Evolutionary conservation across 1,140 invertebrate genomes (phyloP), one percentile per base, ranked within the genome.

Genomic region (Drosophila lacteicornis): DNA sequence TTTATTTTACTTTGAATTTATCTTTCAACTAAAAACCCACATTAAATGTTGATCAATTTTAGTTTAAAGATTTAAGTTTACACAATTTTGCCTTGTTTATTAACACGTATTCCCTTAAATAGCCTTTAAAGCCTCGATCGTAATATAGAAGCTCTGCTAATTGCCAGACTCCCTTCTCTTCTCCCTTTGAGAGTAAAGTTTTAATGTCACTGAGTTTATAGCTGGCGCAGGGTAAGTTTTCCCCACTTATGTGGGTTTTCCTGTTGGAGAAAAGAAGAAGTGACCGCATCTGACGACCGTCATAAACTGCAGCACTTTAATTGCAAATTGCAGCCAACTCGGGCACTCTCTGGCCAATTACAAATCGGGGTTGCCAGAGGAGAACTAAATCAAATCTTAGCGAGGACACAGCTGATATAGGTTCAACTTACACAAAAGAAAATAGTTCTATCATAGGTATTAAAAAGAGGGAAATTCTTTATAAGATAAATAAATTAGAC

Each of bases 301-400:
- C 38, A 50, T 50, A 25, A 59, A 59, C 59, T 49, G 60, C 46
- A 68, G 66, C 66, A 63, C 46, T 45, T 68, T 68, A 69, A 69
- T 69, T 69, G 60, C 66, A 69, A 69, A 53, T 65, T 69, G 47
- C 60, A 65, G 38, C 46, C 27, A 69, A 65, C 46, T 25, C 19
- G 59, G 11, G 15, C 43, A 30, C 25, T 49, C 46, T 17, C n/a
- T 33, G 47, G 47, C 47, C 60, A 69, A 69, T 69, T 69, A 69
- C 38, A 36, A 47, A n/a, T 30, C 11, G 25, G 11, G 19, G 17
- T 3, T 22, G 40, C 40, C 17, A 7, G 7, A 27, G 59, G 25
- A 40, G 46, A 51, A 49, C 62, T 68, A 68, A 68, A 50, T 68
- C 65, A 63, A 49, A 63, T 50, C 45, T 50, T 25, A 4, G 33